phyloP scores from a whole-genome alignment of 2,113 vertebrate species.

The Callopanchax toddi region DNA sequence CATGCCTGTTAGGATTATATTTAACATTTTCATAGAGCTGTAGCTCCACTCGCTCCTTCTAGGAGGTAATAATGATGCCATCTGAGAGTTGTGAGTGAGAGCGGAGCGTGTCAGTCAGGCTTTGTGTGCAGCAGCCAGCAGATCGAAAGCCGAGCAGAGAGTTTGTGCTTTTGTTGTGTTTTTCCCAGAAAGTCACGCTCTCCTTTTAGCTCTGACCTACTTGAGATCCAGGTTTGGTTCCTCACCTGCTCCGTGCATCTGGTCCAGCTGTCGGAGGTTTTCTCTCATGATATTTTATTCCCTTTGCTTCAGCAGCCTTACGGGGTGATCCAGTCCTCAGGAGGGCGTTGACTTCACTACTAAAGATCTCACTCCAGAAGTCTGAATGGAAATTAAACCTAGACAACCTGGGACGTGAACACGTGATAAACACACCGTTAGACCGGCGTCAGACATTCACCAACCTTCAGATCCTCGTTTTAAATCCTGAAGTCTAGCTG shows the following conservation, averaged over 20 bases:
- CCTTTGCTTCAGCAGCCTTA: neutral
- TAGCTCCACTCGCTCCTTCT: slow-evolving; percentile 33
- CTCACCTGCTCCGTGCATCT: slow-evolving; percentile 51
- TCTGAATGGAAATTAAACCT: too few relatives aligned
- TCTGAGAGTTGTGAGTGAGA: slow-evolving; percentile 13
- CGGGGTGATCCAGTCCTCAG: neutral
- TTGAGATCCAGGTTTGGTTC: slow-evolving; percentile 25
- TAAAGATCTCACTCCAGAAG: neutral
- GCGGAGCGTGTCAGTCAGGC: slow-evolving; percentile 34
- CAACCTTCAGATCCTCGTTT: too few relatives aligned
- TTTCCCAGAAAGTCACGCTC: slow-evolving; percentile 5
- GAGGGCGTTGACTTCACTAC: neutral
- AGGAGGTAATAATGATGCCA: slow-evolving; percentile 46
- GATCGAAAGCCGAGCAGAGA: neutral
- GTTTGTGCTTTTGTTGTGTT: slow-evolving; percentile 2
- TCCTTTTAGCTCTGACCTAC: slow-evolving; percentile 43
- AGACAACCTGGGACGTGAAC: too few relatives aligned
- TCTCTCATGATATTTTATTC: neutral
- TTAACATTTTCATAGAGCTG: slow-evolving; percentile 14
- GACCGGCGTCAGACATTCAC: too few relatives aligned
- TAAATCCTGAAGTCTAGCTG: too few relatives aligned
- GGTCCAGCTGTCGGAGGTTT: slow-evolving; percentile 16
- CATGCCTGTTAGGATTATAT: slow-evolving; percentile 18
- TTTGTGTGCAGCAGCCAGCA: neutral
- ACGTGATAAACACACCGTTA: too few relatives aligned